Evolutionary conservation across 2,113 vertebrate genomes (phyloP).

Genomic region (Bagarius yarrelli): DNA sequence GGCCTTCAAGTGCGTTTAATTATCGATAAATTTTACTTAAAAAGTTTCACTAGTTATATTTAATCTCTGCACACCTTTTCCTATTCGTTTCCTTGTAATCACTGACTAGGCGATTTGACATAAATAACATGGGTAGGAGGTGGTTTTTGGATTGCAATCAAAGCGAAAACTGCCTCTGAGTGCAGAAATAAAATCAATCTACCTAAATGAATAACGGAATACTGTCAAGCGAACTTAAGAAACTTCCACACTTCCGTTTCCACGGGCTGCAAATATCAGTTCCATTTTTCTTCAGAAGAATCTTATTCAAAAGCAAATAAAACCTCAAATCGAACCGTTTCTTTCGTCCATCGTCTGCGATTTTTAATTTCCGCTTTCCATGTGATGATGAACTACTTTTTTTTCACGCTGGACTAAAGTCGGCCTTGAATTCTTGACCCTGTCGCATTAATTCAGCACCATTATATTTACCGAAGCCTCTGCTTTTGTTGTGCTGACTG

Average conservation of each 20-base stretch:
- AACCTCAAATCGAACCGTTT: neutral
- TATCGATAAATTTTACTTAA: too few relatives aligned
- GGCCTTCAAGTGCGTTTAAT: too few relatives aligned
- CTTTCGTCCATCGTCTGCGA: neutral
- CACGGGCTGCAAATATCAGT: neutral
- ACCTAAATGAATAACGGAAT: constrained; percentile 18
- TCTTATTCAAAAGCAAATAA: neutral
- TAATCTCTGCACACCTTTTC: neutral
- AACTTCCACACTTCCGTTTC: neutral
- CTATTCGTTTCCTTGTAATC: neutral
- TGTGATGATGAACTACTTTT: neutral
- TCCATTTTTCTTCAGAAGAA: neutral
- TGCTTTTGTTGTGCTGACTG: constrained; percentile 15
- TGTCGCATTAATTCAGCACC: constrained; percentile 2
- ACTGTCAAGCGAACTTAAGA: constrained; percentile 13
- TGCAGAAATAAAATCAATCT: neutral
- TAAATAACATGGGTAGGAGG: neutral
- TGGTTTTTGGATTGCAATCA: neutral
- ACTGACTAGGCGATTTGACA: neutral
- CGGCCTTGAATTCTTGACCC: neutral
- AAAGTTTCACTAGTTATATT: neutral
- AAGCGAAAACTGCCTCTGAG: neutral
- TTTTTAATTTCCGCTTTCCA: constrained; percentile 6
- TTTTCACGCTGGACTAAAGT: neutral
- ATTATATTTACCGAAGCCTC: constrained; percentile 1